Conservation (phyloP, 2,888 invertebrate species). For the Diaperis boleti region DNA sequence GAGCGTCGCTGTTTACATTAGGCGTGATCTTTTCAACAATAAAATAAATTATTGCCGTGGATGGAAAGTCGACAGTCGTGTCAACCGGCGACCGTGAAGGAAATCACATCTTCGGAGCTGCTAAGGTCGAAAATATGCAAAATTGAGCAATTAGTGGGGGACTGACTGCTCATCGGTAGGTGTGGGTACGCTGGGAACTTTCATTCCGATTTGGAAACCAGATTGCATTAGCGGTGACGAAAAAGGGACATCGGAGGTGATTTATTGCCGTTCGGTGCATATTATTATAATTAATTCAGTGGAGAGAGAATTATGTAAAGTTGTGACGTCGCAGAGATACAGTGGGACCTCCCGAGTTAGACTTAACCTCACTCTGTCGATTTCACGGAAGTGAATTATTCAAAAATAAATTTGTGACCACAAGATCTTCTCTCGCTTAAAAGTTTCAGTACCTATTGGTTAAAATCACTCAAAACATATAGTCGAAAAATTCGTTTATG, state of each 20-base stretch:
- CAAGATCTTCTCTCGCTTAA: no score
- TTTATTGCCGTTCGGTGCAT: not conserved
- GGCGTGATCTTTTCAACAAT: not conserved
- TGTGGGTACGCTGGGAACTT: conserved; percentile 19
- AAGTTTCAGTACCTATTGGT: no score
- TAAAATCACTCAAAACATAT: no score
- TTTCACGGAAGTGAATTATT: no score
- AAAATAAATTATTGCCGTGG: not conserved
- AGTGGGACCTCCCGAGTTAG: no score
- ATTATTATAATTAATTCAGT: conserved; percentile 14
- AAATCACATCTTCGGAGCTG: not conserved
- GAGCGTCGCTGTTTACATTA: not conserved
- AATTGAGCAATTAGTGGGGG: conserved; percentile 17
- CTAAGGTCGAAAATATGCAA: not conserved
- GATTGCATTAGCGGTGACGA: conserved; percentile 6
- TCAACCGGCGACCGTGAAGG: no score
- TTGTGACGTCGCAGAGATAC: no score
- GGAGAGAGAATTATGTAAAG: not conserved
- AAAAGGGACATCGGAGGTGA: conserved; percentile 13
- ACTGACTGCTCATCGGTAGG: conserved; percentile 17
- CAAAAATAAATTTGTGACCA: no score
- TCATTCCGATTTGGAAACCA: conserved; percentile 18
- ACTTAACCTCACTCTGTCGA: no score
- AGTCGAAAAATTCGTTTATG: no score
- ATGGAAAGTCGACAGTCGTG: no score